Percentiles rank a stretch among this genome's conserved stretches.
Evolutionary conservation across 2,888 invertebrate species (phyloP).

Genomic region (Ophion costatus): DNA sequence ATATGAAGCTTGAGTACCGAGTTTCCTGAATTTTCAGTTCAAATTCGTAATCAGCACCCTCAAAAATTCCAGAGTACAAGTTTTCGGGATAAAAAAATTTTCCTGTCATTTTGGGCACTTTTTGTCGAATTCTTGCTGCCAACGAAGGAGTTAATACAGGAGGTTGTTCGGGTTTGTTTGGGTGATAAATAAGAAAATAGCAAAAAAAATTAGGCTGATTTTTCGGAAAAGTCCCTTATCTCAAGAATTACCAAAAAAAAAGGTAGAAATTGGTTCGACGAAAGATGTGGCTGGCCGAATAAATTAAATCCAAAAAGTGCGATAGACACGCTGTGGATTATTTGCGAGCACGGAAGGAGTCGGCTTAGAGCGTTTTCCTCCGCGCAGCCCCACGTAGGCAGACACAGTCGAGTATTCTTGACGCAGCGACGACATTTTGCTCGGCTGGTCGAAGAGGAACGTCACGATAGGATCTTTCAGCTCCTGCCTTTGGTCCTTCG

Average conservation of each 20-base stretch:
- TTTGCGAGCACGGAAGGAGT: constrained; percentile 41
- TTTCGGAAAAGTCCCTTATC: no score
- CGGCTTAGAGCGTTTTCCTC: constrained; percentile 43
- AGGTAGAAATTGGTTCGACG: background rate
- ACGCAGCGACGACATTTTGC: constrained; percentile 65
- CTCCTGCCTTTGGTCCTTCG: constrained; percentile 73
- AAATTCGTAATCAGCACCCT: no score
- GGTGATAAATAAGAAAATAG: no score
- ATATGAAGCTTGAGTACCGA: no score
- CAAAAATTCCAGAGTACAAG: no score
- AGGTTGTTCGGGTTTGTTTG: no score
- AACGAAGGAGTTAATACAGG: no score
- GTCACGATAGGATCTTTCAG: constrained; percentile 73
- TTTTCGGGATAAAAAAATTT: no score
- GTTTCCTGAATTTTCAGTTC: no score
- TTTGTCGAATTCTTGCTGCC: no score
- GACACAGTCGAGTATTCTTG: constrained; percentile 65
- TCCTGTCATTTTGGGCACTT: no score
- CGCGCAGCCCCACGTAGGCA: background rate
- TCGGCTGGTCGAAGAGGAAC: constrained; percentile 69
- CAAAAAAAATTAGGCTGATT: constrained; percentile 11
- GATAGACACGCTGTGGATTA: constrained; percentile 70
- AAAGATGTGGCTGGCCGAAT: background rate
- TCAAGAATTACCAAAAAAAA: background rate
- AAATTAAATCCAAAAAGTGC: constrained; percentile 40